Percentiles rank a stretch among this genome's conserved stretches.
These are phyloP conservation scores for Platysternon megacephalum DNA, from an alignment of 2,113 vertebrate species.

Conservation along the genomic window DNA sequence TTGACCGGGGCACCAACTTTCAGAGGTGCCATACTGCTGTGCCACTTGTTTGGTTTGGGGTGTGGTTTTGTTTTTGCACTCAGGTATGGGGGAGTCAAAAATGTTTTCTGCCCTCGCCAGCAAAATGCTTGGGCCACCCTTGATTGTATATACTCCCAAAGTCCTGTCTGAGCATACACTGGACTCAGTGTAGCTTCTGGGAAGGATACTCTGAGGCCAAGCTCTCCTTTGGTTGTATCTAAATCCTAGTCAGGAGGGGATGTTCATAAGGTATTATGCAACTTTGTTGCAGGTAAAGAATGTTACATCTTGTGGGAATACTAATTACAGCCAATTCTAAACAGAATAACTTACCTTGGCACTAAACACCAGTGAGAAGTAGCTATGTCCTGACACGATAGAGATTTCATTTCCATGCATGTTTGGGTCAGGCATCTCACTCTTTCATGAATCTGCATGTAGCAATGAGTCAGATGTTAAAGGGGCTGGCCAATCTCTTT, in stretches of 20 bases:
- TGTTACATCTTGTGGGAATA: constrained; percentile 22
- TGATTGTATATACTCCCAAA: constrained; percentile 31
- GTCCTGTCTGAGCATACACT: constrained; percentile 62
- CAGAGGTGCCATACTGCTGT: not conserved
- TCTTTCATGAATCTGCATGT: constrained; percentile 69
- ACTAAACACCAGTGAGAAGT: constrained; percentile 40
- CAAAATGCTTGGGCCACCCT: not conserved
- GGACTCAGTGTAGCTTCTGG: constrained; percentile 34
- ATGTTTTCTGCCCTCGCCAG: not conserved
- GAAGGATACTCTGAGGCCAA: not conserved
- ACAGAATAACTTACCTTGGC: constrained; percentile 44
- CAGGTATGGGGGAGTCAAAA: not conserved
- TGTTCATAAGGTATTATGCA: constrained; percentile 53
- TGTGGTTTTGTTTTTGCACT: not conserved
- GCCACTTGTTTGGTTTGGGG: not conserved
- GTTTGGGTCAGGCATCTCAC: constrained; percentile 58
- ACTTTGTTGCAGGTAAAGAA: constrained; percentile 42
- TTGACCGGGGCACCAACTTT: not conserved
- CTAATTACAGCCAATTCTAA: constrained; percentile 53
- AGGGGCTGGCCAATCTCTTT: constrained; percentile 56
- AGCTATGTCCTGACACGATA: constrained; percentile 59
- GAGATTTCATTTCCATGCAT: constrained; percentile 43
- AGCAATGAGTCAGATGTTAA: constrained; percentile 64
- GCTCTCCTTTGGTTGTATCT: constrained; percentile 4
- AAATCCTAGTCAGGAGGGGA: constrained; percentile 10